Conservation (phyloP, 2,797 vertebrate species). For the Sparidentex hasta region DNA sequence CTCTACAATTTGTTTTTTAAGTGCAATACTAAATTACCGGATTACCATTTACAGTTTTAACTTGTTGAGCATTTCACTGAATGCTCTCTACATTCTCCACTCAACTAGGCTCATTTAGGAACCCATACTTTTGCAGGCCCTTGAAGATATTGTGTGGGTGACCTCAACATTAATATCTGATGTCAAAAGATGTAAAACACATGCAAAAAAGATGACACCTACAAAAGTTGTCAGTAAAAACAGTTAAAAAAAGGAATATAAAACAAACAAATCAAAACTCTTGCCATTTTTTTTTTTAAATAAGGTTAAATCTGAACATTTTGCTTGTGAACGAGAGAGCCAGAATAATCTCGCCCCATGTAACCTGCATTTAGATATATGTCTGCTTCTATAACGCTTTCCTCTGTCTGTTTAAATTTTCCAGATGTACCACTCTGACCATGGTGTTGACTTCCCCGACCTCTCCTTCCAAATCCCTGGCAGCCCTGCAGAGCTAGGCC, state of each 20-base stretch:
- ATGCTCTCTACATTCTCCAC: background rate
- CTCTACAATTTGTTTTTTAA: background rate
- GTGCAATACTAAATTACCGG: background rate
- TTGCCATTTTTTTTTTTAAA: background rate
- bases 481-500: constrained; percentile 60
- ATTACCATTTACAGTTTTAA: background rate
- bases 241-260: background rate
- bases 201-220: background rate
- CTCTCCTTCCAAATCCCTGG: constrained; percentile 71
- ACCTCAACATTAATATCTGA: background rate
- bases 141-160: background rate
- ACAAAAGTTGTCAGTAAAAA: background rate
- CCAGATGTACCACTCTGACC: constrained; percentile 83
- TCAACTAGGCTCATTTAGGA: background rate
- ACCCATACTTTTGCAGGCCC: background rate
- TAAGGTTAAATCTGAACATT: background rate
- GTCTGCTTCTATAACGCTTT: background rate
- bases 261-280: background rate
- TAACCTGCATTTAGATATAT: background rate
- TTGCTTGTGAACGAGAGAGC: background rate
- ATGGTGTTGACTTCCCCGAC: constrained; percentile 68
- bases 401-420: constrained; percentile 23
- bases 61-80: too few relatives aligned
- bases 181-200: background rate
- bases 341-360: background rate